Evolutionary conservation across 2,797 vertebrate genomes (phyloP).

Genomic region (Pristis pectinata): DNA sequence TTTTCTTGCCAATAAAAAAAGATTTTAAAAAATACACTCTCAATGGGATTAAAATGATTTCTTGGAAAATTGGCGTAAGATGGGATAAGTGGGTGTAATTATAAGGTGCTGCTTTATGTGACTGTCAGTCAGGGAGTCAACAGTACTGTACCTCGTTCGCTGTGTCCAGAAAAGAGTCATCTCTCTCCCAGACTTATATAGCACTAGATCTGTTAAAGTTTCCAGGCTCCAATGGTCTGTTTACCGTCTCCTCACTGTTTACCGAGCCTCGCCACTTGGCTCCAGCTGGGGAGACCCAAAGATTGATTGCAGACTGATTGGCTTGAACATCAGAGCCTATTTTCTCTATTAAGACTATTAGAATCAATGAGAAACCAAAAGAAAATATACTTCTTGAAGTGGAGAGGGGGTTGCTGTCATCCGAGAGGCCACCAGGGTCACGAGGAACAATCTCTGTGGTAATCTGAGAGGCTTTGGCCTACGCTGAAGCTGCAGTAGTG

Average conservation of each 20-base stretch:
- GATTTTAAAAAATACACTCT: not conserved
- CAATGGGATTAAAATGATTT: not conserved
- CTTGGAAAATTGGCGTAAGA: not conserved
- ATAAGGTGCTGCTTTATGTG: constrained; percentile 19
- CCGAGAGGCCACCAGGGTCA: constrained; percentile 30
- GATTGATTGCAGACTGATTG: constrained; percentile 37
- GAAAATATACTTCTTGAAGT: constrained; percentile 14
- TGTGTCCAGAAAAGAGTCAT: not conserved
- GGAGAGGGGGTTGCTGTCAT: not conserved
- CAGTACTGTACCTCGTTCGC: not conserved
- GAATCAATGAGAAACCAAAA: constrained; percentile 25
- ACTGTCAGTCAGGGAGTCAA: constrained; percentile 8
- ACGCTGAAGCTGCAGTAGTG: constrained; percentile 9
- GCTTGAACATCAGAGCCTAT: constrained; percentile 10
- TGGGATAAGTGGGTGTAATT: constrained; percentile 6
- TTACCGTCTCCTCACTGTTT: constrained; percentile 35
- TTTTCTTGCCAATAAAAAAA: not conserved
- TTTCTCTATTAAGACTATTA: constrained; percentile 32
- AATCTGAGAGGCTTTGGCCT: constrained; percentile 35
- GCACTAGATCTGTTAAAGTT: constrained; percentile 17
- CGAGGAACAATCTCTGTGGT: constrained; percentile 19
- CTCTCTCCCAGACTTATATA: constrained; percentile 10
- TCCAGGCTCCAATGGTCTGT: constrained; percentile 32
- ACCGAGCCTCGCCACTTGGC: constrained; percentile 5
- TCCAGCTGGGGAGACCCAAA: constrained; percentile 25